Conservation (phyloP, 2,113 vertebrate species). For the Dinomys branickii region DNA sequence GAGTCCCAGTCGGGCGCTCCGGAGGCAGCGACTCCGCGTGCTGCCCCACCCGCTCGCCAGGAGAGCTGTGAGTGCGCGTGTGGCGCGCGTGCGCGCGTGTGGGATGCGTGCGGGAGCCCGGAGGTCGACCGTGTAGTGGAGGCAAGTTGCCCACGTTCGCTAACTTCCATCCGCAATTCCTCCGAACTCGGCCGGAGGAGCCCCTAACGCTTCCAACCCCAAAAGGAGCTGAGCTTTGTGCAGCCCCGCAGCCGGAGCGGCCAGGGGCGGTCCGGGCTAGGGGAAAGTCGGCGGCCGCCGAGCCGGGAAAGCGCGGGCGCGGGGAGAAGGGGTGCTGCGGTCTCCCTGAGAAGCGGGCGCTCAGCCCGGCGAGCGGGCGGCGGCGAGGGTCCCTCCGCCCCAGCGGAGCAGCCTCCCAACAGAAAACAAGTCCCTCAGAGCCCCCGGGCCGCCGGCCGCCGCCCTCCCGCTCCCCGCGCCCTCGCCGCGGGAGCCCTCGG, state of each 20-base stretch:
- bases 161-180: conserved; percentile 61
- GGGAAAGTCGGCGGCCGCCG: conserved; percentile 56
- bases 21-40: background rate
- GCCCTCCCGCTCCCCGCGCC: background rate
- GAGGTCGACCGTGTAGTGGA: conserved; percentile 3
- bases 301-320: conserved; percentile 75
- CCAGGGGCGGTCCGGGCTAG: conserved; percentile 40
- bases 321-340: conserved; percentile 36
- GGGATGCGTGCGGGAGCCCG: too few relatives aligned
- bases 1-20: background rate
- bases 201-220: background rate
- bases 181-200: background rate
- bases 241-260: background rate
- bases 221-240: conserved; percentile 58
- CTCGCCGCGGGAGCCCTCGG: background rate
- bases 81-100: too few relatives aligned
- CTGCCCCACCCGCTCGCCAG: background rate
- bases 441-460: background rate
- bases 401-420: background rate
- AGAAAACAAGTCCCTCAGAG: conserved; percentile 62
- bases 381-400: background rate
- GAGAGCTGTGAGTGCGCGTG: conserved; percentile 54
- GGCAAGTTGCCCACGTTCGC: conserved; percentile 61
- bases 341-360: background rate
- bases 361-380: background rate